Percentiles rank a stretch among this genome's conserved stretches.
These are phyloP conservation scores for Pollachius pollachius DNA, from an alignment of 2,113 vertebrate species.

Conservation along the genomic window DNA sequence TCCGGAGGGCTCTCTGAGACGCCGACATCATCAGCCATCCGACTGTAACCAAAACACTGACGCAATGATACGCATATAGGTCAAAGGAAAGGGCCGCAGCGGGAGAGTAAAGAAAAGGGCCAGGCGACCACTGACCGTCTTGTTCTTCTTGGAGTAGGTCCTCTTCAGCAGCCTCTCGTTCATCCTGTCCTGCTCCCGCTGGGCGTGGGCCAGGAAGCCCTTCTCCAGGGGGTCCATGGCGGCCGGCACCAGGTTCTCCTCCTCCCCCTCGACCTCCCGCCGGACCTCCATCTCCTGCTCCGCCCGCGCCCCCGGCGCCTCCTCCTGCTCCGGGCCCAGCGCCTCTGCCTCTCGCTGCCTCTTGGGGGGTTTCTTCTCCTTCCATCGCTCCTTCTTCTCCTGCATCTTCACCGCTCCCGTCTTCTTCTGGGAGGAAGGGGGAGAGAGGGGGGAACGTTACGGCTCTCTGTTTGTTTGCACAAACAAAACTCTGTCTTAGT, in stretches of 20 bases:
- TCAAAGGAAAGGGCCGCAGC: no score
- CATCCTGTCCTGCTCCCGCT: conserved; percentile 83
- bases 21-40: no score
- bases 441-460: background rate
- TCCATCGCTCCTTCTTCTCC: conserved; percentile 81
- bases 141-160: conserved; percentile 85
- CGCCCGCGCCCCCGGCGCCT: conserved; percentile 54
- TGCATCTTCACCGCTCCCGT: conserved; percentile 84
- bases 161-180: conserved; percentile 88
- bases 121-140: conserved; percentile 80
- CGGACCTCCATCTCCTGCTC: conserved; percentile 66
- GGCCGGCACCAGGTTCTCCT: conserved; percentile 80
- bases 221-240: conserved; percentile 83
- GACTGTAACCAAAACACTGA: no score
- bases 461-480: background rate
- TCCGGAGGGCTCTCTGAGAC: no score
- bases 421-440: conserved; percentile 74
- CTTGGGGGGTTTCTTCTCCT: conserved; percentile 79
- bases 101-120: no score
- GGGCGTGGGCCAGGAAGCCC: conserved; percentile 81
- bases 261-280: conserved; percentile 78
- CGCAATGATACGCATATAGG: no score
- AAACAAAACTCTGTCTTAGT: background rate
- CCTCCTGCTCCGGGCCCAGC: conserved; percentile 40
- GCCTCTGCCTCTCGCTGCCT: conserved; percentile 63